These are phyloP conservation scores for Catharus bicknelli DNA, from an alignment of 2,113 vertebrate genomes.

Conservation along the genomic window DNA sequence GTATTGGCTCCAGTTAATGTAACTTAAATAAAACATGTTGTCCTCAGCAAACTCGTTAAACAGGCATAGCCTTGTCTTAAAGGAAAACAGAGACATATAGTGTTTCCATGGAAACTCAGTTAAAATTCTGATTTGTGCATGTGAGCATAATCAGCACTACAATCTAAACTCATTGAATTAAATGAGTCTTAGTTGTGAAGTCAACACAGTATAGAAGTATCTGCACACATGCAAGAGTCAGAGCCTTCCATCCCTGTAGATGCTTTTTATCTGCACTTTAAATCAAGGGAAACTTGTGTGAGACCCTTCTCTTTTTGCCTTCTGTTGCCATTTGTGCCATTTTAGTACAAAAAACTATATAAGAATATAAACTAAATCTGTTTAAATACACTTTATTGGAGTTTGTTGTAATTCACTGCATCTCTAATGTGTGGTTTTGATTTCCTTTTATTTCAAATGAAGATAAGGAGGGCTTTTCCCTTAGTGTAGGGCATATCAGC, in stretches of 20 bases:
- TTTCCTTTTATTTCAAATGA: neutral
- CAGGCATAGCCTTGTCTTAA: slow-evolving; percentile 73
- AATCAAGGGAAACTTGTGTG: neutral
- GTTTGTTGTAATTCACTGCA: neutral
- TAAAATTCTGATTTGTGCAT: slow-evolving; percentile 74
- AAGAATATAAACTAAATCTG: neutral
- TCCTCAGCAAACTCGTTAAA: slow-evolving; percentile 74
- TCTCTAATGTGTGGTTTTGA: neutral
- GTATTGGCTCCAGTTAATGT: slow-evolving; percentile 72
- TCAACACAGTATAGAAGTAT: slow-evolving; percentile 37
- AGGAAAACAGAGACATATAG: slow-evolving; percentile 64
- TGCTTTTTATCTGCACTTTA: slow-evolving; percentile 12
- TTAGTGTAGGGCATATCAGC: neutral
- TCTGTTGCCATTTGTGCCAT: neutral
- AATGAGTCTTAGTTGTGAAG: slow-evolving; percentile 66
- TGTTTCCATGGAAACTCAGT: slow-evolving; percentile 75
- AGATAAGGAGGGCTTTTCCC: neutral
- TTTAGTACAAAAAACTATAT: neutral
- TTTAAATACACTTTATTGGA: neutral
- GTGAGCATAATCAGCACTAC: slow-evolving; percentile 64
- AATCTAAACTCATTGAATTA: slow-evolving; percentile 75
- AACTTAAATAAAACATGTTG: slow-evolving; percentile 81
- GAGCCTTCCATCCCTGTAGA: neutral
- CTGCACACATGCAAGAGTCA: slow-evolving; percentile 48
- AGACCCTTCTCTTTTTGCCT: neutral